Evolutionary conservation across 2,888 invertebrate species (phyloP), one percentile per base, ranked within the genome.

Genomic region (Lymantria dispar): DNA sequence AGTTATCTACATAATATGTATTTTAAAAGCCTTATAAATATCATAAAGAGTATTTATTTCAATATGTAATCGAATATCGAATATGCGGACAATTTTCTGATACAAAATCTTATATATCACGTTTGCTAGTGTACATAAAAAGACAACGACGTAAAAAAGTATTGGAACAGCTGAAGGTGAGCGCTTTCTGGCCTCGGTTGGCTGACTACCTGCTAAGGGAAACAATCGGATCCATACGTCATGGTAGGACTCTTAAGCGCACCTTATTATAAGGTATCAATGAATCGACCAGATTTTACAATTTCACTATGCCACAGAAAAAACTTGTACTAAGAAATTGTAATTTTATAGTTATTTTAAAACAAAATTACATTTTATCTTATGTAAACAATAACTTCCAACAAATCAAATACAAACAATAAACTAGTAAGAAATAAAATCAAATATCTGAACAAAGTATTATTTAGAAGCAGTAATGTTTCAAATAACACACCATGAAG

Each of bases 141-240:
- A 79, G 75, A 72, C 63, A 52, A 61, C 48, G 61, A 60, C 54
- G 69, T 78, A 83, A 68, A 84, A 82, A 67, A 63, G 64, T 68
- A 73, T 78, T 74, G 73, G 72, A 76, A 71, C 70, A 72, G 72
- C 67, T 68, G 60, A 65, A 72, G 73, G 78, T 76, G 74, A 81
- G 70, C 73, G 72, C 74, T 83, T 81, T 85, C 83, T 85, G 87
- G 81, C 71, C 74, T 74, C 74, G 73, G 70, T 60, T 62, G 75
- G 68, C 74, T 76, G 74, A 77, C 85, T 87, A 88, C 89, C 89
- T 89, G 87, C 83, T 78, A 62, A 71, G 73, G 71, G 71, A 69
- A 70, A 71, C 73, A 73, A 78, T 72, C 71, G 69, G 70, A 68
- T 70, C 71, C 70, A 71, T 65, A 63, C 65, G 61, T 62, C 60